Conservation (phyloP, 1,140 invertebrate genomes). For the Bacillus rossius region DNA sequence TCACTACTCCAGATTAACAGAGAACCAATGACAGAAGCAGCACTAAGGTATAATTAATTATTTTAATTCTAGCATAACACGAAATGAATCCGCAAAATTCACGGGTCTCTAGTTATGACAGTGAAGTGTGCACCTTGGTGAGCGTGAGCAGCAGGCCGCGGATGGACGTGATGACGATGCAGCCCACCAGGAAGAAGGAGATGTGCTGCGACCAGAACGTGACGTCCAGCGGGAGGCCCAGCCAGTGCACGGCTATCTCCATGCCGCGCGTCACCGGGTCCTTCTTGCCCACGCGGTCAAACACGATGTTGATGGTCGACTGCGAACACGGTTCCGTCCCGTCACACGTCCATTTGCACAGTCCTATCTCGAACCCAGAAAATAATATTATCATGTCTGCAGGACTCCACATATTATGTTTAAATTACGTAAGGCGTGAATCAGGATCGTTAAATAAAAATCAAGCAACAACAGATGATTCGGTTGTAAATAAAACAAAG, state of each 20-base stretch:
- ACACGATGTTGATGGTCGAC: conserved; percentile 97
- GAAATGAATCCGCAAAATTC: too few species aligned
- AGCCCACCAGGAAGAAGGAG: conserved; percentile 95
- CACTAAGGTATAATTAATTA: too few species aligned
- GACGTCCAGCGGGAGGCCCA: conserved; percentile 95
- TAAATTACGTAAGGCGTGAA: not conserved
- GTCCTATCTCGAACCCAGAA: not conserved
- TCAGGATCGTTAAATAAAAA: too few species aligned
- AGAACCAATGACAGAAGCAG: too few species aligned
- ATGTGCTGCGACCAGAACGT: conserved; percentile 99
- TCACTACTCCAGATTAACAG: too few species aligned
- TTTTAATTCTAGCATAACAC: too few species aligned
- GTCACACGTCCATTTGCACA: too few species aligned
- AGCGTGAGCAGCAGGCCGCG: conserved; percentile 91
- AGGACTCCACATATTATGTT: not conserved
- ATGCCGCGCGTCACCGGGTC: conserved; percentile 96
- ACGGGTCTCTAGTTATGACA: too few species aligned
- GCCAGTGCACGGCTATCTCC: conserved; percentile 96
- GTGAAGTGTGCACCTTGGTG: too few species aligned
- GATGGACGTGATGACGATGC: conserved; percentile 97
- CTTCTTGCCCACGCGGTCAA: conserved; percentile 97
- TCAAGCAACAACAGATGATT: too few species aligned
- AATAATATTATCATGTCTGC: not conserved
- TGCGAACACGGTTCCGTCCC: too few species aligned
- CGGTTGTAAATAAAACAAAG: too few species aligned